Base-by-base conservation (phyloP, 2,113 vertebrate genomes). In the Barnardius zonarius region DNA sequence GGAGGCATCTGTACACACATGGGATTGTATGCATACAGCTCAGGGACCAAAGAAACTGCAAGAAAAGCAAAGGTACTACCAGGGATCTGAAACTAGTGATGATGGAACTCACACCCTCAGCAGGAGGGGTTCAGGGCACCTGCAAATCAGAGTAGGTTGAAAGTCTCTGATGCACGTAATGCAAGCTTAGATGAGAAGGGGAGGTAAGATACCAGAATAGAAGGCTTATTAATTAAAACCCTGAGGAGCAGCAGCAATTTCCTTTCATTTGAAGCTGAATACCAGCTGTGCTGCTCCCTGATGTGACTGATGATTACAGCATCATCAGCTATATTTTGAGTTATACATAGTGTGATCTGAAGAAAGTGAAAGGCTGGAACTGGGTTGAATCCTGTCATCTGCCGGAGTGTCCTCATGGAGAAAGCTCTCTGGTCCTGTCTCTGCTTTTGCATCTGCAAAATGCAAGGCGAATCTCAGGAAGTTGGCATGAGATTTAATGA, bases 221-320 rank as follows among this genome's bases (percentile, higher is more conserved):
- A 83, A 7, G 20, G 61, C 15, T 76, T 86, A 81, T 64, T 93
- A 94, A 93, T 93, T 92, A 97, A 95, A 86, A 46, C 64, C 67
- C 83, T 46, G 46, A 93, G 72, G 86, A 94, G 75, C 52, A 76
- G 33, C 78, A 88, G 72, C 67, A 93, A 97, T 93, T 96, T 96
- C 79, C 90, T 95, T 90, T 86, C 70, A 76, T 96, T 92, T 90
- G 72, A 95, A 90, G 44, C 1, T 69, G 88, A 88, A 95, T 92
- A 88, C 44, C 92, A 94, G 63, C 91, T 86, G 94, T 67, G 61
- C 55, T 83, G 41, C 55, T 93, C 5, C 1, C 59, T 85, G 70
- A 85, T 0, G 3, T 59, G n/a, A 80, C 28, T 54, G 59, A 63
- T 49, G 22, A 30, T 74, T 74, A 86, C 83, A 90, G 61, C 46